Evolutionary conservation across 2,888 invertebrate genomes (phyloP), one percentile per base, ranked within the genome.

Genomic region (Diarsia mendica): DNA sequence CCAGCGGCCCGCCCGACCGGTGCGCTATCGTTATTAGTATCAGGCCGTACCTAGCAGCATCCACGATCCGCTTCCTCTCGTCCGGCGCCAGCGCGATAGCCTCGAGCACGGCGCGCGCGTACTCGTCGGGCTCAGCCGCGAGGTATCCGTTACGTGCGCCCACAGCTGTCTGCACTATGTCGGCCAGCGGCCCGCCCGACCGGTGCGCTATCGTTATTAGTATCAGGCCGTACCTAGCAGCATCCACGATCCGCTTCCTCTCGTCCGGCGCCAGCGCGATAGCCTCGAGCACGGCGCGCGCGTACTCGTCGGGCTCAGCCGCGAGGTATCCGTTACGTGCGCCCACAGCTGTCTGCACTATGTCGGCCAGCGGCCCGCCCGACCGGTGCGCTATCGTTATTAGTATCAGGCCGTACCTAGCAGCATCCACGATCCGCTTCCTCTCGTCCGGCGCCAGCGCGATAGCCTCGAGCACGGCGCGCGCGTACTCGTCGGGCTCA

Each of bases 351-450:
- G 98, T 97, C 93, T 98, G 97, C 72, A 99, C 97, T 88, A 99
- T 99, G 95, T 99, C 98, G 67, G 97, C 95, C 84, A 98, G 97
- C 0, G 99, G 99, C 0, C 99, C 99, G 49, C 99, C 99, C 1
- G 99, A 99, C 78, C 98, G 93, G 89, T 97, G 99, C 44, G 99
- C 99, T 8, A 99, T 97, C 93, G 98, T 98, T 44, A 99, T 28
- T n/a, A n/a, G 39, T 8, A 39, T 39, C 8, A 39, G 39, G 8
- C 8, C 8, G 1, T 11, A 97, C 97, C 98, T 97, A 0, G 99
- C 99, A 70, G 98, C 98, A 71, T 97, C 97, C 70, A 98, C 94
- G 70, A 99, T 97, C 23, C 93, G 93, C 64, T 95, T 93, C 86
- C 97, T 96, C 77, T 97, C 97, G 3, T 97, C 97, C 10, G 96